Percentiles rank a stretch among this genome's conserved stretches.
Evolutionary conservation across 2,113 vertebrate genomes (phyloP).

Genomic region (Mobula birostris): DNA sequence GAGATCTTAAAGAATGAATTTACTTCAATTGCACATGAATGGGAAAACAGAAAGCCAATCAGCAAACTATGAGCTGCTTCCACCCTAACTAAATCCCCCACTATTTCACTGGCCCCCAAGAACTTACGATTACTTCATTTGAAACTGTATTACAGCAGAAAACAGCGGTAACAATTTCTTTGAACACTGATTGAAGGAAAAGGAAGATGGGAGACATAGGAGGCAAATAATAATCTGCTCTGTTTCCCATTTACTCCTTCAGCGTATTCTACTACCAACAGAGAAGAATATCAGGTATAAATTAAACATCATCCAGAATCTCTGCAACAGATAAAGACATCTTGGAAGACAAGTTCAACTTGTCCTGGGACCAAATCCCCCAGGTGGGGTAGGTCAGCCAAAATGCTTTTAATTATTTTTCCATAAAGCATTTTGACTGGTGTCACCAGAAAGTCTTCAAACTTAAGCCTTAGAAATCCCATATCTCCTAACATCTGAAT

Average conservation of each 20-base stretch:
- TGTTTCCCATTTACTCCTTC: neutral
- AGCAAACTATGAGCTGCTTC: neutral
- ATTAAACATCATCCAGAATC: neutral
- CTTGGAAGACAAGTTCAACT: neutral
- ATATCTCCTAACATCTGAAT: neutral
- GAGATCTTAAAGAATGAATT: neutral
- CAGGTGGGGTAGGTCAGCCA: slow-evolving; percentile 3
- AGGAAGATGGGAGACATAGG: neutral
- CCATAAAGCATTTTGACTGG: neutral
- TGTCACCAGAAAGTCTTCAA: neutral
- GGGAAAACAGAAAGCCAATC: neutral
- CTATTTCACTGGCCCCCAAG: no score
- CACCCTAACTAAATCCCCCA: no score
- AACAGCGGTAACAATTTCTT: neutral
- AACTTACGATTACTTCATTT: neutral
- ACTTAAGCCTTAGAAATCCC: neutral
- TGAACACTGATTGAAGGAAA: neutral
- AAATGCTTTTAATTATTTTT: slow-evolving; percentile 18
- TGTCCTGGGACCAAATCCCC: neutral
- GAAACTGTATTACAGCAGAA: neutral
- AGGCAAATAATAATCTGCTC: neutral
- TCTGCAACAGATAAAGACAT: neutral
- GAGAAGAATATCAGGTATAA: neutral
- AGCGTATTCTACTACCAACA: neutral
- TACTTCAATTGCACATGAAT: neutral